A percentile compares a stretch with the other conserved stretches of the same genome.
phyloP scores from a whole-genome alignment of 2,113 vertebrate genomes.

The Poeciliopsis prolifica region DNA sequence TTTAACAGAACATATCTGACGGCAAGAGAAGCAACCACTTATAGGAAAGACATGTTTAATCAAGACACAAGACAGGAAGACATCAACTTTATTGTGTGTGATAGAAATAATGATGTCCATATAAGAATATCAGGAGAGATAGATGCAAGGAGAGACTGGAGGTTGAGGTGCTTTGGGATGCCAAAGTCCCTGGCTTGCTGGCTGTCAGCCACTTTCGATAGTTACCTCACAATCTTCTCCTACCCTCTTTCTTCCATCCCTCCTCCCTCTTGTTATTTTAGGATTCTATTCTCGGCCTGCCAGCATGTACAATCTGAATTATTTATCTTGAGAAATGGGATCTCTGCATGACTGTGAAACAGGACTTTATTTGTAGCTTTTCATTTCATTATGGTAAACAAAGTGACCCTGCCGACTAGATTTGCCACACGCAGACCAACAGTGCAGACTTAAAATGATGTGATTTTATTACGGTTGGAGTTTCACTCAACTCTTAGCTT shows the following conservation, averaged over 20 bases:
- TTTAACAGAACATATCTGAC: slow-evolving; percentile 46
- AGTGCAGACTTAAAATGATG: not conserved
- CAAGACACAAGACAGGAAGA: slow-evolving; percentile 26
- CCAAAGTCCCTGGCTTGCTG: slow-evolving; percentile 35
- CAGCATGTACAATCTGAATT: slow-evolving; percentile 70
- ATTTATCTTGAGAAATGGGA: slow-evolving; percentile 75
- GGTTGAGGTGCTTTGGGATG: slow-evolving; percentile 34
- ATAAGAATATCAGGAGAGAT: slow-evolving; percentile 40
- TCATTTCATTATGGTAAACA: slow-evolving; percentile 70
- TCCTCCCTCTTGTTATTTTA: slow-evolving; percentile 67
- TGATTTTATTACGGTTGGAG: not conserved
- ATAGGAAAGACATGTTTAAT: slow-evolving; percentile 48
- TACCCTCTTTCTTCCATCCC: slow-evolving; percentile 18
- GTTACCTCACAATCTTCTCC: slow-evolving; percentile 37
- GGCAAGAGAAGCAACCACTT: slow-evolving; percentile 28
- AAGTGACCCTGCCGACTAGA: slow-evolving; percentile 24
- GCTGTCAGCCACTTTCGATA: slow-evolving; percentile 43
- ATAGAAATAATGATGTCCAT: slow-evolving; percentile 36
- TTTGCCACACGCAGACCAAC: slow-evolving; percentile 1
- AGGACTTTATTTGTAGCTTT: slow-evolving; percentile 62
- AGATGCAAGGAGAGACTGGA: slow-evolving; percentile 51
- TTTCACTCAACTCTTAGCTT: not conserved
- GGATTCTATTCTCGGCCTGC: slow-evolving; percentile 68
- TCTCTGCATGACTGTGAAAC: slow-evolving; percentile 58
- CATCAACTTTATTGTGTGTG: slow-evolving; percentile 22